These are phyloP conservation scores for Phalanger gymnotis DNA, from an alignment of 2,797 vertebrate genomes.

Conservation along the genomic window DNA sequence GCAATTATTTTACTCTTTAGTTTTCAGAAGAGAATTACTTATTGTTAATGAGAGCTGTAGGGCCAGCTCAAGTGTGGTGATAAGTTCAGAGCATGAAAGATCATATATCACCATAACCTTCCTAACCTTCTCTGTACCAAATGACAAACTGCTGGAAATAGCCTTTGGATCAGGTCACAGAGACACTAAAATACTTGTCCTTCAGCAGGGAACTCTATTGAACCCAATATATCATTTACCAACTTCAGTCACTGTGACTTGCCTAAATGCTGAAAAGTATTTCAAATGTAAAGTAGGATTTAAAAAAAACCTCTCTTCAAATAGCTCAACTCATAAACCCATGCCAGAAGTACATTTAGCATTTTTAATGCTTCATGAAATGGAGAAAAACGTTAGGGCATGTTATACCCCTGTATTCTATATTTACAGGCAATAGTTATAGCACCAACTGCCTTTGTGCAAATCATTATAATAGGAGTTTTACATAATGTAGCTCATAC, in stretches of 20 bases:
- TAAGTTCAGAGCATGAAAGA: conserved; percentile 81
- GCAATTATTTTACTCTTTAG: conserved; percentile 65
- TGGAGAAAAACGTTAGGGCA: background rate
- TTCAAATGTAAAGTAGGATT: conserved; percentile 73
- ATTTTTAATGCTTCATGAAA: conserved; percentile 65
- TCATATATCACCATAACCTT: conserved; percentile 83
- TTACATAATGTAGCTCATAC: background rate
- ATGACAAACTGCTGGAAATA: conserved; percentile 87
- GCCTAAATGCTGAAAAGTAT: conserved; percentile 76
- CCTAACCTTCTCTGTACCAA: conserved; percentile 87
- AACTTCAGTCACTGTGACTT: conserved; percentile 77
- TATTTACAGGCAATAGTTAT: background rate
- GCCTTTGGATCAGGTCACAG: conserved; percentile 83
- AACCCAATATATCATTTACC: conserved; percentile 77
- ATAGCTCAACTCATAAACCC: conserved; percentile 67
- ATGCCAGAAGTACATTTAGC: conserved; percentile 50
- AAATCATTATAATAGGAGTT: conserved; percentile 3
- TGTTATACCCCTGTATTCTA: background rate
- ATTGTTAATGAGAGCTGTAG: conserved; percentile 81
- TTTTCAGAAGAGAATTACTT: conserved; percentile 79
- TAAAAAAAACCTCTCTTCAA: conserved; percentile 65
- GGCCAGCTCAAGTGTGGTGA: conserved; percentile 78
- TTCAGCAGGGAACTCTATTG: conserved; percentile 81
- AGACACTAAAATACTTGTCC: conserved; percentile 86
- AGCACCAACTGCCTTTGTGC: background rate